Percentiles rank a stretch among this genome's conserved stretches.
Evolutionary conservation across 2,797 vertebrate species (phyloP).

Genomic region (Anas georgica): DNA sequence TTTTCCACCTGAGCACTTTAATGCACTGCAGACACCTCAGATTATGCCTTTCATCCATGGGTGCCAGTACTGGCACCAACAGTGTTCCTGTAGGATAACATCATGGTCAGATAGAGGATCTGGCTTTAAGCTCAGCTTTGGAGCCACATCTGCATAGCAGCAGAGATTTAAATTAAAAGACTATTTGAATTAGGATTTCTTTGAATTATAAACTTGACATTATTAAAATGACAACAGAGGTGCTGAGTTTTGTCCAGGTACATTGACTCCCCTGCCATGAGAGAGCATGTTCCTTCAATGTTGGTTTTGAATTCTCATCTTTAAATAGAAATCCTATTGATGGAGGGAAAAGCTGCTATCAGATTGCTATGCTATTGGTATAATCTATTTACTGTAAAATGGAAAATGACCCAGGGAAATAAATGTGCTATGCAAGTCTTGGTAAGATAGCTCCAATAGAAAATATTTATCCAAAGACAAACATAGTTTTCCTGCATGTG

Average conservation of each 20-base stretch:
- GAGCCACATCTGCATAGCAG: not conserved
- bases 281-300: not conserved
- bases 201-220: not conserved
- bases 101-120: not conserved
- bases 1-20: not conserved
- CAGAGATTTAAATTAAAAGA: not conserved
- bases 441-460: slow-evolving; percentile 16
- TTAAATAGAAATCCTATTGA: slow-evolving; percentile 59
- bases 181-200: not conserved
- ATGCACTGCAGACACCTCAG: not conserved
- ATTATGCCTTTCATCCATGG: not conserved
- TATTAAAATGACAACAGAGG: not conserved
- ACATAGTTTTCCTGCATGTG: not conserved
- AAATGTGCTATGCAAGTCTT: slow-evolving; percentile 31
- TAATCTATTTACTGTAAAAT: slow-evolving; percentile 62
- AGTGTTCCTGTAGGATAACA: not conserved
- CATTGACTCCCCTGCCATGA: not conserved
- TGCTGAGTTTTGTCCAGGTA: not conserved
- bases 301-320: slow-evolving; percentile 22
- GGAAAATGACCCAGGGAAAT: slow-evolving; percentile 71
- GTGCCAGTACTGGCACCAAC: not conserved
- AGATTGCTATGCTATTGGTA: slow-evolving; percentile 21
- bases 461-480: slow-evolving; percentile 32
- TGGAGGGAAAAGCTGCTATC: slow-evolving; percentile 38
- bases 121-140: not conserved